Evolutionary conservation across 2,888 invertebrate genomes (phyloP), one percentile per base, ranked within the genome.

Genomic region (Ormyrus thymus): DNA sequence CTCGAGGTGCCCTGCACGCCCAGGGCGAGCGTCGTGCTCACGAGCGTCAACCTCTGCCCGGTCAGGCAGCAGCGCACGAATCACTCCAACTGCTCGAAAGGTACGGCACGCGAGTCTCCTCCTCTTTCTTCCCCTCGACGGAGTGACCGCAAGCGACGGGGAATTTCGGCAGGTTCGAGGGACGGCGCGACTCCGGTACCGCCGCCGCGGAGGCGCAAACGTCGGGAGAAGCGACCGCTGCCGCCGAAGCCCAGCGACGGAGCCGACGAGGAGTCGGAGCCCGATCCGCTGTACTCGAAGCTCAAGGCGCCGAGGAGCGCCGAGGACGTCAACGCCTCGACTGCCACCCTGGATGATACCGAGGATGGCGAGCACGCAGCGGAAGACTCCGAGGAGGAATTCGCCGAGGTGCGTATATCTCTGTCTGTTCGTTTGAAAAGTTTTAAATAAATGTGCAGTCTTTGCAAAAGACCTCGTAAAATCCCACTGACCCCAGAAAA

Each of bases 1-100:
- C 88, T 92, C 75, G 91, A 92, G 86, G 92, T 92, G 71, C 91
- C 92, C 15, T 90, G 90, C 86, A 91, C 85, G 87, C 91, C 86
- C 84, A 83, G 86, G 81, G 78, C 85, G 29, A 84, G 84, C 82
- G 85, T 86, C 55, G 43, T 55, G 84, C 84, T 85, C 80, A 86
- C 83, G 83, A 84, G 82, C 84, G 82, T 76, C 82, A 85, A 78
- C 84, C 85, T 72, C 81, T 84, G 69, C 81, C 84, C 83, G 81
- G 56, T 50, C 45, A 15, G 46, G 46, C 70, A 53, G 66, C 13
- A 29, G 29, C 48, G 59, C 80, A 61, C 81, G 69, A 78, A 1
- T 29, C 29, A 76, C 68, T 84, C 84, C 83, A 84, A 81, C 80
- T 84, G 87, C 5, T 4, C 61, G 61, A n/a, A 45, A 8, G 61